Base-by-base conservation (phyloP, 2,797 vertebrate species). In the Avahi laniger region DNA sequence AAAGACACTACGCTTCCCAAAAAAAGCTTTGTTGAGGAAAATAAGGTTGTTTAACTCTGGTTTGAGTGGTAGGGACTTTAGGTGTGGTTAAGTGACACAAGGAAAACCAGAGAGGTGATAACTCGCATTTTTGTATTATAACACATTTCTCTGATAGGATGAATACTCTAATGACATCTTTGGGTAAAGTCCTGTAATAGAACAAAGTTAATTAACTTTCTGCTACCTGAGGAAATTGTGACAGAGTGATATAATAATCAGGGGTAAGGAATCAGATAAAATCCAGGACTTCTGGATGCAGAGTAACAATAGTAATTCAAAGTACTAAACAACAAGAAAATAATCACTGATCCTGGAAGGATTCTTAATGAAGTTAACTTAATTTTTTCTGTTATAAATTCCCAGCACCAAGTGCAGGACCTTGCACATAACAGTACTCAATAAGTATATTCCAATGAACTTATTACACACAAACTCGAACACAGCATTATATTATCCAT, bases 321-420 rank as follows among this genome's bases (percentile, higher is more conserved):
- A 81, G 48, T 69, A 78, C 11, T 87, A 88, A 92, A 94, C 81
- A 15, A 18, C n/a, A 88, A 30, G 9, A 88, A 92, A 95, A 91
- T 48, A 82, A 35, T 85, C 67, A 92, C 9, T n/a, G 59, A 96
- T 48, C 18, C 33, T 33, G 14, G 52, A 92, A 92, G 38, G 84
- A 76, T 20, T 78, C 70, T 84, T 76, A 93, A 22, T 33, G 30
- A 82, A 89, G 38, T 33, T 80, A 67, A 52, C 54, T 52, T 81
- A 57, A 76, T 82, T 93, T 84, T 88, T 86, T 63, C 26, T 82
- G 41, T 61, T 78, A 96, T 69, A 87, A 97, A n/a, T 69, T 73
- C 52, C 52, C 14, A 88, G 70, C 30, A 70, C 20, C 70, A 57
- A 63, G 78, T 9, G 0, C n/a, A 65, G 43, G 78, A 73, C 10